These are phyloP conservation scores for Fissipunctia ypsillon DNA, from an alignment of 2,888 invertebrate genomes.

Conservation along the genomic window DNA sequence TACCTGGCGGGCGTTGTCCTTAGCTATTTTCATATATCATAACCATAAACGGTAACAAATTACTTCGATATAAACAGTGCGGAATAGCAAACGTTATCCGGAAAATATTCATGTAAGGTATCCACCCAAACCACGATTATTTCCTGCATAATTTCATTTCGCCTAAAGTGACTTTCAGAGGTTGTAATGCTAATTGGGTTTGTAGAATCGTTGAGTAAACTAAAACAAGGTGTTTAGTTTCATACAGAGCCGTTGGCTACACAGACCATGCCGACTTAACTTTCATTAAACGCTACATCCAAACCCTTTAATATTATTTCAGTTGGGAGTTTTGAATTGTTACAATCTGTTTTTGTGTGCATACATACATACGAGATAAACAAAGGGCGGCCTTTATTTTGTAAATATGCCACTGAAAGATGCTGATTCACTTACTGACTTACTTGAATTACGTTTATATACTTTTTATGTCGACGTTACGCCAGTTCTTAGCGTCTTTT, in stretches of 20 bases:
- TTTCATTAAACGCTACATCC: slow-evolving; percentile 76
- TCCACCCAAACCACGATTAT: slow-evolving; percentile 57
- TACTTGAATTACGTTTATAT: slow-evolving; percentile 40
- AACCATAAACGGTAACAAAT: slow-evolving; percentile 52
- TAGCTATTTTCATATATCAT: slow-evolving; percentile 48
- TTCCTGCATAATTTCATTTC: slow-evolving; percentile 73
- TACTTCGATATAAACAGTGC: slow-evolving; percentile 50
- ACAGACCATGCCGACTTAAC: slow-evolving; percentile 71
- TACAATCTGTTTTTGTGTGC: slow-evolving; percentile 60
- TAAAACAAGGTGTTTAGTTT: slow-evolving; percentile 83
- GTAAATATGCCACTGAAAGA: slow-evolving; percentile 36
- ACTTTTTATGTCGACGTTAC: slow-evolving; percentile 50
- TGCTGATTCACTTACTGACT: slow-evolving; percentile 54
- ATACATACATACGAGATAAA: slow-evolving; percentile 40
- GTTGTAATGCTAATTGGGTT: slow-evolving; percentile 84
- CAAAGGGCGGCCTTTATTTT: slow-evolving; percentile 36
- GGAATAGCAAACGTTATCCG: slow-evolving; percentile 52
- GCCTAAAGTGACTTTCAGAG: slow-evolving; percentile 77
- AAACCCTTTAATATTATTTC: slow-evolving; percentile 75
- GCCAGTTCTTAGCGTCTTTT: slow-evolving; percentile 58
- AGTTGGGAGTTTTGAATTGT: slow-evolving; percentile 62
- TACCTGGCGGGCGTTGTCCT: slow-evolving; percentile 33
- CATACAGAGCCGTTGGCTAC: slow-evolving; percentile 79
- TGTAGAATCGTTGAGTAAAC: slow-evolving; percentile 82
- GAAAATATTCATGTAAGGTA: slow-evolving; percentile 61